A percentile compares a stretch with the other conserved stretches of the same genome.
Conservation (phyloP, 2,113 vertebrate genomes). For the Macheiramphus alcinus region DNA sequence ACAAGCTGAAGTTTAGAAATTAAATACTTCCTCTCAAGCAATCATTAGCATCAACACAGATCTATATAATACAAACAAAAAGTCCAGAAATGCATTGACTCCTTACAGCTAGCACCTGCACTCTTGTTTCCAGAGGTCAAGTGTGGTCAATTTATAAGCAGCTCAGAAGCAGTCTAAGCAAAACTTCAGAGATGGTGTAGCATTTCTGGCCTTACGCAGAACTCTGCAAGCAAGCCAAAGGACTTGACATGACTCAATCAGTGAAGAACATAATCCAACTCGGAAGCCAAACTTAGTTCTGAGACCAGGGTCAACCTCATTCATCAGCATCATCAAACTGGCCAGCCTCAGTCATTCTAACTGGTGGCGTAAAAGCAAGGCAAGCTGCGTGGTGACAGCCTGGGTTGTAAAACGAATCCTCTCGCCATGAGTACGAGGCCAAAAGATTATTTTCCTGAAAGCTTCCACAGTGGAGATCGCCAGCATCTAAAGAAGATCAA, state of each 20-base stretch:
- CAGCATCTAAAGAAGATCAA: conserved; percentile 68
- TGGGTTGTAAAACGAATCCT: conserved; percentile 72
- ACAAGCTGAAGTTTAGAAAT: background rate
- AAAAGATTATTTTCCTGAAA: conserved; percentile 63
- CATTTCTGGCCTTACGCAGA: background rate
- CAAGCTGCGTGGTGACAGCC: conserved; percentile 63
- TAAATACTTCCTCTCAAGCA: background rate
- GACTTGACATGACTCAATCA: background rate
- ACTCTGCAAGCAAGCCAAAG: background rate
- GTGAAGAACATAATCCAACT: background rate
- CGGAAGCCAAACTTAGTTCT: conserved; percentile 9
- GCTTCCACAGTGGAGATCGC: conserved; percentile 63
- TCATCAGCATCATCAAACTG: conserved; percentile 80
- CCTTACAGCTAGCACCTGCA: background rate
- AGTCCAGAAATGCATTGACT: background rate
- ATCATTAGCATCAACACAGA: background rate
- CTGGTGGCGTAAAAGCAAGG: conserved; percentile 39
- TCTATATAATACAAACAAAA: background rate
- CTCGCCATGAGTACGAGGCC: conserved; percentile 40
- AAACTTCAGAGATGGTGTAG: background rate
- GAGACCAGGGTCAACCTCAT: conserved; percentile 37
- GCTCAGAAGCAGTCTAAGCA: background rate
- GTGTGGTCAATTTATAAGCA: background rate
- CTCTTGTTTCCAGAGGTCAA: background rate
- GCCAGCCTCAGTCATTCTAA: conserved; percentile 65